Conservation (phyloP, 1,140 invertebrate species). For the Linepithema humile region DNA sequence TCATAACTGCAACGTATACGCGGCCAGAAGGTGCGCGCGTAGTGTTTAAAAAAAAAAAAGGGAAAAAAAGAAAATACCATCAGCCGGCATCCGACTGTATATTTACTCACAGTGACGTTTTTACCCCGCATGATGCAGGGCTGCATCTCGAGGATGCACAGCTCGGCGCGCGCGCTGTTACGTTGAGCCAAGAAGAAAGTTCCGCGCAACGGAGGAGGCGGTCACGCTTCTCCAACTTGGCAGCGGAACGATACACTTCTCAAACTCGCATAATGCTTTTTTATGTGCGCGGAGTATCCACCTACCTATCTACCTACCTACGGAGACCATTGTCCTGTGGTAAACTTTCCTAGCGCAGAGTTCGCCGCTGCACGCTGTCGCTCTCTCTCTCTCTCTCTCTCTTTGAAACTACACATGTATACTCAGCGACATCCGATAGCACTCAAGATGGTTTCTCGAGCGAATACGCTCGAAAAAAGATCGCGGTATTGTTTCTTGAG, state of each 20-base stretch:
- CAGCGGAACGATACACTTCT: constrained; percentile 51
- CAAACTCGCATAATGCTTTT: constrained; percentile 57
- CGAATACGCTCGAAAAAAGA: not conserved
- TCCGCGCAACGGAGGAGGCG: constrained; percentile 4
- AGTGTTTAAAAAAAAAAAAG: constrained; percentile 3
- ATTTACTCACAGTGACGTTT: constrained; percentile 54
- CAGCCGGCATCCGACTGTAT: constrained; percentile 28
- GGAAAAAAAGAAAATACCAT: constrained; percentile 35
- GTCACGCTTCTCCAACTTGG: constrained; percentile 27
- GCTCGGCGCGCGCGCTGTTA: constrained; percentile 1
- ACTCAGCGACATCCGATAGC: not conserved
- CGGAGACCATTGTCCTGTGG: constrained; percentile 46
- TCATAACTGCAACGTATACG: constrained; percentile 45
- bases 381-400: not conserved
- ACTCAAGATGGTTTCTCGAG: not conserved
- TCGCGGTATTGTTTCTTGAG: not conserved
- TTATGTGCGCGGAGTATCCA: constrained; percentile 14
- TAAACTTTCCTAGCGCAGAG: constrained; percentile 33
- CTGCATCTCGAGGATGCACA: constrained; percentile 23
- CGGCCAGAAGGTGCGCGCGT: constrained; percentile 19
- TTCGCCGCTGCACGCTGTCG: constrained; percentile 7
- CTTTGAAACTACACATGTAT: not conserved
- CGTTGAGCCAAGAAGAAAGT: constrained; percentile 35
- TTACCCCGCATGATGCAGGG: constrained; percentile 13
- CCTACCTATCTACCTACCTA: constrained; percentile 22